Conservation (phyloP, 2,797 vertebrate species). For the Phoxinus dragarum region DNA sequence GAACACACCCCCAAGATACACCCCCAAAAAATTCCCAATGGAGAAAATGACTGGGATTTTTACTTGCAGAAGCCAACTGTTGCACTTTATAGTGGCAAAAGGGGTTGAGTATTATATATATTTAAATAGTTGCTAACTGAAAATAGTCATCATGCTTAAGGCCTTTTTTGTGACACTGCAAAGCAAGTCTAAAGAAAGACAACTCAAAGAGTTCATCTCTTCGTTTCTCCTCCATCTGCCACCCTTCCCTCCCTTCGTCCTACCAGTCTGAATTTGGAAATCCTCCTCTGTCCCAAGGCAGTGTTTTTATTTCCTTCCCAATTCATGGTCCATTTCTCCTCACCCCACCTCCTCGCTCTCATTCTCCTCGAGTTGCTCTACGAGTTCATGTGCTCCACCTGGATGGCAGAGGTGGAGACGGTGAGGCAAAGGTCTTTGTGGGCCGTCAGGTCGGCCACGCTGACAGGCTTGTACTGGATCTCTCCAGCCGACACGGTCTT, state of each 20-base stretch:
- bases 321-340: slow-evolving; percentile 67
- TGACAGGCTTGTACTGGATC: slow-evolving; percentile 84
- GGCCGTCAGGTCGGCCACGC: slow-evolving; percentile 80
- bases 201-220: slow-evolving; percentile 21
- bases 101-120: not conserved
- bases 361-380: slow-evolving; percentile 54
- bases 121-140: not conserved
- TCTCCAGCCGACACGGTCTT: slow-evolving; percentile 82
- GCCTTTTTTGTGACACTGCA: slow-evolving; percentile 43
- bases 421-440: slow-evolving; percentile 99
- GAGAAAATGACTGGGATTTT: not conserved
- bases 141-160: not conserved
- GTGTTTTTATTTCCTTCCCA: slow-evolving; percentile 39
- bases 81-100: not conserved
- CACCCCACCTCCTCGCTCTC: not conserved
- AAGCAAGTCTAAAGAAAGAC: slow-evolving; percentile 40
- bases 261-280: slow-evolving; percentile 19
- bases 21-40: too few species aligned
- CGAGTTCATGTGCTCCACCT: slow-evolving; percentile 61
- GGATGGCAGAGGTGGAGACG: slow-evolving; percentile 88
- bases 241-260: not conserved
- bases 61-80: not conserved
- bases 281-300: slow-evolving; percentile 43
- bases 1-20: too few species aligned
- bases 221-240: not conserved